A percentile compares a stretch with the other conserved stretches of the same genome.
Evolutionary conservation across 2,113 vertebrate species (phyloP).

Genomic region (Anser cygnoides): DNA sequence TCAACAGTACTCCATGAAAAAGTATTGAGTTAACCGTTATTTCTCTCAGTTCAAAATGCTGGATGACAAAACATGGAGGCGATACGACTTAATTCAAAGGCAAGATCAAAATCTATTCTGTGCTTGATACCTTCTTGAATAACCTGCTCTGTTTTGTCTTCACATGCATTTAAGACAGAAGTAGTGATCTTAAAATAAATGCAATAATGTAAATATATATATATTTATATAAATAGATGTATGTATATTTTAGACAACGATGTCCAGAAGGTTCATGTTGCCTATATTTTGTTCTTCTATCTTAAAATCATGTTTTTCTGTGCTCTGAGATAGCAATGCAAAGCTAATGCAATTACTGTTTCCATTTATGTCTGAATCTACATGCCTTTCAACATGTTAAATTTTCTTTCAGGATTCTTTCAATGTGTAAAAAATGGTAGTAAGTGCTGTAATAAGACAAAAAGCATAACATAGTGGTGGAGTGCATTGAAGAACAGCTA

Average conservation of each 20-base stretch:
- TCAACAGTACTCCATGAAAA: not conserved
- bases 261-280: not conserved
- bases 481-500: not conserved
- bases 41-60: not conserved
- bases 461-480: not conserved
- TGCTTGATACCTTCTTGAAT: not conserved
- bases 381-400: rapidly evolving
- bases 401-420: not conserved
- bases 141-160: not conserved
- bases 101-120: not conserved
- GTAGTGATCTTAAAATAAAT: not conserved
- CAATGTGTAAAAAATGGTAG: not conserved
- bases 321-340: not conserved
- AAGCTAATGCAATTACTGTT: not conserved
- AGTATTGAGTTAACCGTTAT: not conserved
- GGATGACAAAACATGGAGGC: not conserved
- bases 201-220: not conserved
- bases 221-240: no score
- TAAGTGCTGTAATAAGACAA: not conserved
- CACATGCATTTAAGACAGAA: not conserved
- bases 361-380: not conserved
- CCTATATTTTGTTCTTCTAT: not conserved
- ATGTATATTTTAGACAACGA: no score
- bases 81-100: not conserved
- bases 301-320: not conserved